These are phyloP conservation scores for Calidris pugnax DNA, from an alignment of 2,113 vertebrate genomes.

Conservation along the genomic window DNA sequence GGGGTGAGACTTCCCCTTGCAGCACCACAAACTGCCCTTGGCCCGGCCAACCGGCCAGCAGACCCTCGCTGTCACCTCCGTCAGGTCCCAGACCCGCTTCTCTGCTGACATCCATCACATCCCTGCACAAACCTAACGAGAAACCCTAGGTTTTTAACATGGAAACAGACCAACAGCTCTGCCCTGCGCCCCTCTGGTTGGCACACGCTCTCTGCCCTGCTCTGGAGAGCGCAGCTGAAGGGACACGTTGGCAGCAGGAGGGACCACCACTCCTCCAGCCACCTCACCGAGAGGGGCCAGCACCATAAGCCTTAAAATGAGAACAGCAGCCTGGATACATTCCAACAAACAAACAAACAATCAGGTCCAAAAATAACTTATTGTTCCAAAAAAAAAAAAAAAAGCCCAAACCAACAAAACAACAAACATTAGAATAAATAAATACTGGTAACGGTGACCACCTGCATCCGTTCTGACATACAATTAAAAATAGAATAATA, in stretches of 20 bases:
- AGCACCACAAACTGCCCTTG: neutral
- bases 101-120: neutral
- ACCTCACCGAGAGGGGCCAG: neutral
- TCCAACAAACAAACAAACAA: slow-evolving; percentile 11
- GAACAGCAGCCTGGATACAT: neutral
- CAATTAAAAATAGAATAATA: slow-evolving; percentile 19
- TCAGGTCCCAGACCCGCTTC: neutral
- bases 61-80: neutral
- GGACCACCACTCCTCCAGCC: neutral
- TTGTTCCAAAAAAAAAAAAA: neutral
- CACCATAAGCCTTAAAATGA: neutral
- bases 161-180: neutral
- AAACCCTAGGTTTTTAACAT: neutral
- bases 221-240: neutral
- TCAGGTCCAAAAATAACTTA: slow-evolving; percentile 35
- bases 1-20: neutral
- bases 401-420: neutral
- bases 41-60: neutral
- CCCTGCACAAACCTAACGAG: neutral
- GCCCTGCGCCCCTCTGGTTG: neutral
- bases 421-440: slow-evolving; percentile 62
- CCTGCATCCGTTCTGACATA: neutral
- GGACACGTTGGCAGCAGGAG: neutral
- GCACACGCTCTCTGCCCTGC: neutral
- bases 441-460: slow-evolving; percentile 30